These are phyloP conservation scores for Ephestia elutella DNA, from an alignment of 1,140 invertebrate species.

Conservation along the genomic window DNA sequence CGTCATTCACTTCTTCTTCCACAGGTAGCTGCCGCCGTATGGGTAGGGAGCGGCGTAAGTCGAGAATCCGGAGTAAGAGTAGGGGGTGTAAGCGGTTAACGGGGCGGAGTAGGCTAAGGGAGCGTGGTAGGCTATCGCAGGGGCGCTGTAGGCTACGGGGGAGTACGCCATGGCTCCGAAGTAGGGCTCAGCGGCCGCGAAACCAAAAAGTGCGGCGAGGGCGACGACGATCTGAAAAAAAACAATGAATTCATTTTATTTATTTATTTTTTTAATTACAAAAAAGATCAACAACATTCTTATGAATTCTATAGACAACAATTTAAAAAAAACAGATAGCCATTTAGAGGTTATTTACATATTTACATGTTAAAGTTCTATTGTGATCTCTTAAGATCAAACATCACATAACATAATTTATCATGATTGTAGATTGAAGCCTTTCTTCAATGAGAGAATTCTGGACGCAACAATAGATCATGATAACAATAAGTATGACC, in stretches of 20 bases:
- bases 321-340: no score
- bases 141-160: slow-evolving; percentile 6
- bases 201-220: slow-evolving; percentile 16
- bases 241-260: not conserved
- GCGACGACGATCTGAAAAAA: slow-evolving; percentile 14
- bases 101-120: slow-evolving; percentile 6
- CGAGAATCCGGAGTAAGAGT: not conserved
- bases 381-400: no score
- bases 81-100: not conserved
- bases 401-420: no score
- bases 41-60: not conserved
- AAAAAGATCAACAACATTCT: not conserved
- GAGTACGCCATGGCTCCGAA: not conserved
- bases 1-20: not conserved
- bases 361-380: no score
- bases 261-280: not conserved
- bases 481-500: no score
- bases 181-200: slow-evolving; percentile 16
- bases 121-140: no score
- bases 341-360: no score
- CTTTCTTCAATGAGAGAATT: no score
- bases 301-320: no score
- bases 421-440: no score
- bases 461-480: no score
- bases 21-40: not conserved